Evolutionary conservation across 2,797 vertebrate genomes (phyloP).

Genomic region (Tamandua tetradactyla): DNA sequence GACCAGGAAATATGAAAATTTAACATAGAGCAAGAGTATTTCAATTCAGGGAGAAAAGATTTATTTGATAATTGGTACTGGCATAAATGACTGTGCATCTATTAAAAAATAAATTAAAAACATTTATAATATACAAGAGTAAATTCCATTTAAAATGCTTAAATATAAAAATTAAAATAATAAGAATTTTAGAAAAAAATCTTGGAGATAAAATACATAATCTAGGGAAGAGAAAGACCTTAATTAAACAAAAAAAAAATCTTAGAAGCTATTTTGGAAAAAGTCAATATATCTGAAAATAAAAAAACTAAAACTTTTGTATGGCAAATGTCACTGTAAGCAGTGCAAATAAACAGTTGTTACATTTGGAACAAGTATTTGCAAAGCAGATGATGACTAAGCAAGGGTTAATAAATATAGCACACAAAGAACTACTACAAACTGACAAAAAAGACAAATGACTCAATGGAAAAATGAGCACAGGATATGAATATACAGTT

Average conservation of each 20-base stretch:
- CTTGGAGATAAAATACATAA: neutral
- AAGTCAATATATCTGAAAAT: neutral
- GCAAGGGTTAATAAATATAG: neutral
- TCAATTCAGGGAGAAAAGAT: neutral
- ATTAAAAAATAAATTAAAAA: neutral
- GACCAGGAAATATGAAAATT: neutral
- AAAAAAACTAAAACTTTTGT: conserved; percentile 26
- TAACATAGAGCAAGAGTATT: neutral
- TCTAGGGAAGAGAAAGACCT: neutral
- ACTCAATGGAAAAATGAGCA: neutral
- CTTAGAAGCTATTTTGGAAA: neutral
- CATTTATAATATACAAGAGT: neutral
- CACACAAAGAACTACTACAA: neutral
- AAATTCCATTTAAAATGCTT: neutral
- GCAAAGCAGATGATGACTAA: neutral
- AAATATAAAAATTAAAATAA: conserved; percentile 1
- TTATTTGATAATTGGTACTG: neutral
- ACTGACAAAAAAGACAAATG: neutral
- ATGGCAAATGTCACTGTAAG: neutral
- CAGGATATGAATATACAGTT: neutral
- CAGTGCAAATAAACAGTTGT: neutral
- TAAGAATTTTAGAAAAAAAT: conserved; percentile 42
- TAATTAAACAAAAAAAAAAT: neutral
- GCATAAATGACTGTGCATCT: neutral
- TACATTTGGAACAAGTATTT: conserved; percentile 29